Evolutionary conservation across 2,797 vertebrate species (phyloP), one percentile per base, ranked within the genome.

Genomic region (Aphelocoma californica): DNA sequence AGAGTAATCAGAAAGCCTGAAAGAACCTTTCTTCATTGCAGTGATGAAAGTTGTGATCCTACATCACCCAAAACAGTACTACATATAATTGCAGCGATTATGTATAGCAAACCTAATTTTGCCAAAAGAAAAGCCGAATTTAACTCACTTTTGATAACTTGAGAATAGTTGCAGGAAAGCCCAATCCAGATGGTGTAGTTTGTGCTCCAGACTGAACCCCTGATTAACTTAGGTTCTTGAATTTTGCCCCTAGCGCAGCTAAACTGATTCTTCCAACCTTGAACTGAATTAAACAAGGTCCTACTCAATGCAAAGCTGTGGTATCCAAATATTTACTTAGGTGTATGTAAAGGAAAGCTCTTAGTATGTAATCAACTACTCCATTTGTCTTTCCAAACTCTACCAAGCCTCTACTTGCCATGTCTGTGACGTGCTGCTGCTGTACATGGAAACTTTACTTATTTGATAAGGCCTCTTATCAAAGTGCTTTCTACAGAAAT

Each of bases 331-430:
- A 91, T 96, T 97, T 96, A 81, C 86, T 82, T 95, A 91, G 60
- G 71, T 86, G 65, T 86, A 74, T 1, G 2, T 88, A 91, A 96
- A 94, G 81, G 89, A 97, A 95, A 96, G 66, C 86, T 96, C 94
- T 95, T 45, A 28, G 54, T 77, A 79, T 19, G 7, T 86, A 94
- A 97, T 96, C 87, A 92, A 0, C 48, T 79, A 28, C 44, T 93
- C 65, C 91, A 87, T 97, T 96, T 97, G 82, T 96, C 95, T 96
- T 97, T 92, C 91, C 93, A 81, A 85, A 91, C 70, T 75, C 45
- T 69, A 72, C 66, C 61, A 69, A 93, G 38, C 53, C 38, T 86
- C 61, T 84, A 29, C 88, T 93, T 93, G 57, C 81, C 65, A 57
- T 89, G 54, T 72, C 92, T 93, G 10, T 91, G 93, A 67, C 1